phyloP scores from a whole-genome alignment of 2,888 invertebrate genomes.

The Deilephila porcellus region DNA sequence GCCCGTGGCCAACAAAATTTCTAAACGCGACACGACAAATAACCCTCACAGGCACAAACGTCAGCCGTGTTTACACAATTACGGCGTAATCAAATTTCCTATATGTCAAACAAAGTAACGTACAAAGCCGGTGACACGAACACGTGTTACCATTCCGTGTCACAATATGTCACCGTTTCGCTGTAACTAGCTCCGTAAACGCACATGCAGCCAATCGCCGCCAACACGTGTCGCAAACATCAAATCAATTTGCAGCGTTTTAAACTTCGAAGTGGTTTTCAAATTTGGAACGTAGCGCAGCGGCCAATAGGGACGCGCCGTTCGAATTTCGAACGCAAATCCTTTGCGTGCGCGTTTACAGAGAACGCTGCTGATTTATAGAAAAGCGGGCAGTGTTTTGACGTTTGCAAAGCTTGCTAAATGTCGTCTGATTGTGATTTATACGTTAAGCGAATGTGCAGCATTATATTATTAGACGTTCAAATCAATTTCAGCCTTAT shows the following conservation, averaged over 20 bases:
- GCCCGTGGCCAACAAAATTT: neutral
- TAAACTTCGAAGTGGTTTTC: conserved; percentile 19
- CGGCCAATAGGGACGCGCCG: conserved; percentile 9
- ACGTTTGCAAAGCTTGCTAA: conserved; percentile 27
- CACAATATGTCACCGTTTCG: conserved; percentile 30
- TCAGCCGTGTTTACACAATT: conserved; percentile 18
- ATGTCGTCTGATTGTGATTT: conserved; percentile 24
- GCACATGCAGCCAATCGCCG: conserved; percentile 29
- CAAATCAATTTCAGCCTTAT: conserved; percentile 9
- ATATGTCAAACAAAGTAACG: conserved; percentile 26
- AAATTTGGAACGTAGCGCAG: conserved; percentile 23
- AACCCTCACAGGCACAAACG: neutral
- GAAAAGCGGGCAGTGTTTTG: conserved; percentile 25
- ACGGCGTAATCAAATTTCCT: conserved; percentile 23
- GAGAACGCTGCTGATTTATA: conserved; percentile 22
- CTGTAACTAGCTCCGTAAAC: conserved; percentile 29
- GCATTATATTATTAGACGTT: neutral
- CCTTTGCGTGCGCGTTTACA: conserved; percentile 5
- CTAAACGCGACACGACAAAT: neutral
- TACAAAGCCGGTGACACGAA: conserved; percentile 27
- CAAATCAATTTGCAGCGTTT: conserved; percentile 21
- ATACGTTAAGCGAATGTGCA: conserved; percentile 4
- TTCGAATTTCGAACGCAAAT: conserved; percentile 16
- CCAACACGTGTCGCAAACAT: conserved; percentile 27
- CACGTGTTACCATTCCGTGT: conserved; percentile 28